Conservation (phyloP, 2,888 invertebrate species). For the Dryobota labecula region DNA sequence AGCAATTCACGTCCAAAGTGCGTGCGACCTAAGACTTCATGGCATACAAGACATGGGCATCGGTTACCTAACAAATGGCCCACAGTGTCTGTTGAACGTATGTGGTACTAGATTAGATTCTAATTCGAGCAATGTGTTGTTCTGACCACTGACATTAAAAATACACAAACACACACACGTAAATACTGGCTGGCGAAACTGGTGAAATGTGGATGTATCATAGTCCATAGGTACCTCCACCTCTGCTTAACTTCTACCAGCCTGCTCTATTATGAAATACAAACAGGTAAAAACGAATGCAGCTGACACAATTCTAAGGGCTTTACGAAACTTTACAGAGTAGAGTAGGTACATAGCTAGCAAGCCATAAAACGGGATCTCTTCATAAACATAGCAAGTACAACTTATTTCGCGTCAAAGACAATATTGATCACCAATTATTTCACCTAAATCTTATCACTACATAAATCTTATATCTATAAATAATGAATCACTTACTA, state of each 20-base stretch:
- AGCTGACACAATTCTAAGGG: neutral
- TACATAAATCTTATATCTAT: conserved; percentile 5
- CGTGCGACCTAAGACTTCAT: too few relatives aligned
- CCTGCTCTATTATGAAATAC: neutral
- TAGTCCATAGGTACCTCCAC: too few relatives aligned
- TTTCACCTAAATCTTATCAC: neutral
- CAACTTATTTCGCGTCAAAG: neutral
- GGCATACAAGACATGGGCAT: neutral
- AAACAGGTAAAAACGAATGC: neutral
- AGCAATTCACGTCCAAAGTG: too few relatives aligned
- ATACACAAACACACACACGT: too few relatives aligned
- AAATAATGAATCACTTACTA: conserved; percentile 73
- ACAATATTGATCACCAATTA: neutral
- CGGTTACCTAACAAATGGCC: neutral
- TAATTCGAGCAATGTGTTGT: neutral
- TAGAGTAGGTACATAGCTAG: neutral
- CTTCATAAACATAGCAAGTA: neutral
- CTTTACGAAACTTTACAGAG: neutral
- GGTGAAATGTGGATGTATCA: too few relatives aligned
- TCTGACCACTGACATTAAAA: neutral
- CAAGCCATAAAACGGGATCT: neutral
- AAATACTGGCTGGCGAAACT: too few relatives aligned
- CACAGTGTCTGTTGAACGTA: neutral
- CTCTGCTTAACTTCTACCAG: too few relatives aligned
- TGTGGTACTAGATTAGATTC: neutral